Evolutionary conservation across 2,888 invertebrate species (phyloP), one percentile per base, ranked within the genome.

Genomic region (Palloptera scutellata): DNA sequence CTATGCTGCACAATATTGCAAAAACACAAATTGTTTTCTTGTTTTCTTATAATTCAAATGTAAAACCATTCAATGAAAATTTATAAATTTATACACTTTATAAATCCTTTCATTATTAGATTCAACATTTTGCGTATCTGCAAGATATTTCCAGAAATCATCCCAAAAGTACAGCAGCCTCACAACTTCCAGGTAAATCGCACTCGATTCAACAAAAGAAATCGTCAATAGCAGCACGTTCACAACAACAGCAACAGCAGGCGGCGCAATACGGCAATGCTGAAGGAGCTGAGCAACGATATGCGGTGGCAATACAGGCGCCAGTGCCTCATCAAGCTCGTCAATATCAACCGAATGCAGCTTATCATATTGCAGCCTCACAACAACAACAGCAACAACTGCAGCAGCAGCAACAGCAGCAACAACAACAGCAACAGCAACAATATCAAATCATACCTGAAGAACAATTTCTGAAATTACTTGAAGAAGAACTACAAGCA

Each of bases 71-170:
- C n/a, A n/a, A n/a, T n/a, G n/a, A n/a, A n/a, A n/a, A n/a, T n/a
- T n/a, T n/a, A n/a, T n/a, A n/a, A n/a, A n/a, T n/a, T n/a, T n/a
- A n/a, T n/a, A n/a, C n/a, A n/a, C n/a, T n/a, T n/a, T n/a, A n/a
- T n/a, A n/a, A n/a, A n/a, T n/a, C n/a, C n/a, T n/a, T n/a, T n/a
- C 58, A 11, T 10, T 64, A 66, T n/a, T 72, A 83, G 83, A 76
- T 82, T 66, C 83, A 82, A 74, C 83, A 83, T 66, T 83, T 78
- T 73, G 82, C 83, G 59, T 83, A 83, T 72, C 77, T 83, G 68
- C 83, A 83, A 77, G 83, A 83, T 64, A 77, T 83, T 19, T 79
- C 75, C 70, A 77, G 81, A 52, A 81, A 79, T 64, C 81, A 82
- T 66, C 77, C 70, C 53, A 66, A 66, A 42, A 48, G 54, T 10